These are phyloP conservation scores for Malurus elegans DNA, from an alignment of 2,113 vertebrate genomes.

Conservation along the genomic window DNA sequence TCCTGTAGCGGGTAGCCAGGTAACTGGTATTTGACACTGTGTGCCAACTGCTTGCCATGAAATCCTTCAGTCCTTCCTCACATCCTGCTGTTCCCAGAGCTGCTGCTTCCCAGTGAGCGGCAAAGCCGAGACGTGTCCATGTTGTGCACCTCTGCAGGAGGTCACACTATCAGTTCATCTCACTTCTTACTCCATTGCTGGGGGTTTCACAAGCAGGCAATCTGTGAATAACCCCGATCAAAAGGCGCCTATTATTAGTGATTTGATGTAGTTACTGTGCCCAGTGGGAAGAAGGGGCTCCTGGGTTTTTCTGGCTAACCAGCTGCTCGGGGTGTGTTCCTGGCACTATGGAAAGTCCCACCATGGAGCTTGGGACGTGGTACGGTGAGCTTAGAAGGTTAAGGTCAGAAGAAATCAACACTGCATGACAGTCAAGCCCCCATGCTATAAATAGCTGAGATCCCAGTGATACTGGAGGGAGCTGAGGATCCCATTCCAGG, in stretches of 20 bases:
- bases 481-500: not conserved
- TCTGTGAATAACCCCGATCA: not conserved
- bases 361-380: not conserved
- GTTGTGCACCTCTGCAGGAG: not conserved
- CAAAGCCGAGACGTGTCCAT: not conserved
- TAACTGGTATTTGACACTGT: not conserved
- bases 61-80: not conserved
- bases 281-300: not conserved
- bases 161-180: not conserved
- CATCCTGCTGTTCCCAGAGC: fast-evolving
- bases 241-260: not conserved
- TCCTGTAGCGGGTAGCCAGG: not conserved
- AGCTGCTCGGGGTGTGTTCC: not conserved
- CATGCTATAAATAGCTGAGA: conserved; percentile 62
- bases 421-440: not conserved
- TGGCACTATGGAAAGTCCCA: not conserved
- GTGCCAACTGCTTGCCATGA: not conserved
- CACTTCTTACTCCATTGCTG: not conserved
- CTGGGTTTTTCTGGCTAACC: not conserved
- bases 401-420: conserved; percentile 37
- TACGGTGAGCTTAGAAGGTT: not conserved
- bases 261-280: not conserved
- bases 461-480: not conserved
- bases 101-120: not conserved
- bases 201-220: not conserved